A percentile compares a stretch with the other conserved stretches of the same genome.
phyloP scores from a whole-genome alignment of 2,113 vertebrate genomes.

The Martes martes region DNA sequence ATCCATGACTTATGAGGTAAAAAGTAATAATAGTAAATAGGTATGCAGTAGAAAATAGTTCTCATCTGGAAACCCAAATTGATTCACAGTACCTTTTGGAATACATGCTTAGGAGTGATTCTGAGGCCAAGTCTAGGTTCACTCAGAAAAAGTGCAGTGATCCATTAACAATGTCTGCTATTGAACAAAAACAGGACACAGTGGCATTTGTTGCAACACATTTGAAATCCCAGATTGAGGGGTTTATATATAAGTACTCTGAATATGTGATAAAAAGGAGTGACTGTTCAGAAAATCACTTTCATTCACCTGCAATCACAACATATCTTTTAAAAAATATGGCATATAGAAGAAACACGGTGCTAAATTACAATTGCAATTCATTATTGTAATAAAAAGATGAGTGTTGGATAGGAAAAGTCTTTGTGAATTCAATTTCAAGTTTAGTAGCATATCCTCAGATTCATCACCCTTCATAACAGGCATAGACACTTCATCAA shows the following conservation, averaged over 20 bases:
- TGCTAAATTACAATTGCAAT: background rate
- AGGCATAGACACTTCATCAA: background rate
- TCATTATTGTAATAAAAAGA: slow-evolving; percentile 32
- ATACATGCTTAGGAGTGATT: background rate
- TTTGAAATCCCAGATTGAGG: background rate
- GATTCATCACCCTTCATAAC: background rate
- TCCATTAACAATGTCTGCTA: background rate
- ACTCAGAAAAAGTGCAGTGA: background rate
- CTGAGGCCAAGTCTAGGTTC: background rate
- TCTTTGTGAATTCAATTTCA: slow-evolving; percentile 36
- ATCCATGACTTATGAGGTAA: background rate
- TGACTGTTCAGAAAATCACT: background rate
- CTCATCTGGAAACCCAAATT: background rate
- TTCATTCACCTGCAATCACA: background rate
- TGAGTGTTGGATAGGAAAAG: background rate
- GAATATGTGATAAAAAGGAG: background rate
- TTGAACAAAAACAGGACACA: background rate
- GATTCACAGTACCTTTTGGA: background rate
- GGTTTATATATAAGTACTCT: background rate
- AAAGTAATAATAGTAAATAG: background rate
- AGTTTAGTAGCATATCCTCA: slow-evolving; percentile 5
- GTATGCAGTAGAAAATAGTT: background rate
- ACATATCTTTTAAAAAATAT: slow-evolving; percentile 16
- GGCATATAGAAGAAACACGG: background rate
- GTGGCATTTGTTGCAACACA: background rate